Conservation (phyloP, 2,113 vertebrate genomes). For the Hypocryptadius cinnamomeus region DNA sequence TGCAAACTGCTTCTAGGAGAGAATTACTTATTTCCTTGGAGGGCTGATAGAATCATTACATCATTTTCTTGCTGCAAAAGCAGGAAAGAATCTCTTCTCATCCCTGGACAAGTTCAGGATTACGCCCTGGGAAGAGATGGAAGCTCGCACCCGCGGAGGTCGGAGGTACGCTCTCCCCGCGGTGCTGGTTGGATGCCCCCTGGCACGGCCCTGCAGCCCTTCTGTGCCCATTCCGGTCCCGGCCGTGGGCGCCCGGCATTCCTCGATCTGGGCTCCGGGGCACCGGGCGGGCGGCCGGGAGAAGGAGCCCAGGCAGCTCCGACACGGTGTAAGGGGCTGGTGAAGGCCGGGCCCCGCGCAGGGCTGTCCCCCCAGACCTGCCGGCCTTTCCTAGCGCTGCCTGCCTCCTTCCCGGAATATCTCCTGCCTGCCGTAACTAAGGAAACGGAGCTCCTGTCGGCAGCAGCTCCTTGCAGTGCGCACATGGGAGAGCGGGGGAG, state of each 20-base stretch:
- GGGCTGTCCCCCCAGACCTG: not conserved
- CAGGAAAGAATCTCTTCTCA: not conserved
- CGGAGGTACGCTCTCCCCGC: fast-evolving
- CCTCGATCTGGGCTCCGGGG: not conserved
- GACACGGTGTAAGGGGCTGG: fast-evolving
- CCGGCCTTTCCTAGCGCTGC: not conserved
- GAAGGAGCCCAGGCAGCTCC: not conserved
- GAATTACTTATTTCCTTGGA: not conserved
- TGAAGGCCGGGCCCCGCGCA: not conserved
- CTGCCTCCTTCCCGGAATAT: slow-evolving; percentile 12
- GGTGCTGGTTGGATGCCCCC: not conserved
- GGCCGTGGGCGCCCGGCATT: fast-evolving
- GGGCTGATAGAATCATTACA: not conserved
- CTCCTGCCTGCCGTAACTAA: slow-evolving; percentile 27
- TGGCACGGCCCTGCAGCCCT: not conserved
- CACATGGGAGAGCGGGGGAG: not conserved
- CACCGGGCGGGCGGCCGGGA: fast-evolving
- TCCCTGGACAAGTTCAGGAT: not conserved
- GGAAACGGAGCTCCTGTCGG: slow-evolving; percentile 21
- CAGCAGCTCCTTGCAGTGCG: not conserved
- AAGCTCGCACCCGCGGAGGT: not conserved
- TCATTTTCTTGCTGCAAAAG: not conserved
- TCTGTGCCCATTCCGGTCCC: not conserved
- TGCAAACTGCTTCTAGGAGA: not conserved
- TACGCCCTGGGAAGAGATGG: not conserved